These are phyloP conservation scores for Spodoptera frugiperda DNA, from an alignment of 1,140 invertebrate species.

Conservation along the genomic window DNA sequence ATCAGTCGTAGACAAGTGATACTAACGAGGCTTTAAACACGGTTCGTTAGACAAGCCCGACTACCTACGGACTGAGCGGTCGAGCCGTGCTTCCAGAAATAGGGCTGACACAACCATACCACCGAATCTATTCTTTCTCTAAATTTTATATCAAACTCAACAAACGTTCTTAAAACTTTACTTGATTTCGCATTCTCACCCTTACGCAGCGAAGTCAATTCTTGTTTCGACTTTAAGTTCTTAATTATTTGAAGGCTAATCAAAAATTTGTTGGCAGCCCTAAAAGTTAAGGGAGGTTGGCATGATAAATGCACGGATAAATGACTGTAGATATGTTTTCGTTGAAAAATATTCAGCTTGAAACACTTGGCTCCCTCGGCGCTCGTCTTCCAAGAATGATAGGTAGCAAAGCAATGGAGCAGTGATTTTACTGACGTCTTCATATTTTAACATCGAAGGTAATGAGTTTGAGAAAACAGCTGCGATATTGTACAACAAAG, in stretches of 20 bases:
- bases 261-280: not conserved
- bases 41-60: conserved; percentile 51
- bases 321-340: conserved; percentile 23
- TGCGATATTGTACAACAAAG: not conserved
- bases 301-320: conserved; percentile 44
- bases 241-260: not conserved
- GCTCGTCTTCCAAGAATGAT: conserved; percentile 36
- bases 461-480: not conserved
- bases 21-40: conserved; percentile 53
- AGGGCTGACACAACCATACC: conserved; percentile 9
- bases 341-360: conserved; percentile 42
- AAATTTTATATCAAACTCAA: not conserved
- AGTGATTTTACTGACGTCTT: conserved; percentile 13
- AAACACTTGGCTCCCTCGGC: conserved; percentile 25
- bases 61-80: conserved; percentile 18
- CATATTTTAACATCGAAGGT: conserved; percentile 2
- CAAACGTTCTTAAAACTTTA: too few species aligned
- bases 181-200: too few species aligned
- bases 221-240: too few species aligned
- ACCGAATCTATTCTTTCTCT: not conserved
- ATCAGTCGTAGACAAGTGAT: conserved; percentile 49
- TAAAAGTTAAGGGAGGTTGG: conserved; percentile 35
- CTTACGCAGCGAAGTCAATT: too few species aligned
- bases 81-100: not conserved
- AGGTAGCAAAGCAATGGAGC: conserved; percentile 17